phyloP scores from a whole-genome alignment of 2,797 vertebrate genomes.

The Falco concolor region DNA sequence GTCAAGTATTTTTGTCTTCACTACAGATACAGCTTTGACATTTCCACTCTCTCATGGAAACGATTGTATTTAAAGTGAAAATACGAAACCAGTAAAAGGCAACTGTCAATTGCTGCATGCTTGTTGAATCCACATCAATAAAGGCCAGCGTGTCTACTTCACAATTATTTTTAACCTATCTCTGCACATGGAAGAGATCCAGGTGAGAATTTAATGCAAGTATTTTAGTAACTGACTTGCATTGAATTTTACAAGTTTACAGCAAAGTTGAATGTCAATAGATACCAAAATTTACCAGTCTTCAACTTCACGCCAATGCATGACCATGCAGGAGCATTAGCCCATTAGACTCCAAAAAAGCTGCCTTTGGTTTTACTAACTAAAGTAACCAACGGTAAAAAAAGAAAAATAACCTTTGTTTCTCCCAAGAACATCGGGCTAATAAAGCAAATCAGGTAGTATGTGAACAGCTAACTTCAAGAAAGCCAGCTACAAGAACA shows the following conservation, averaged over 20 bases:
- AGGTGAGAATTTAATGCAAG: background rate
- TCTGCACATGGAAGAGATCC: background rate
- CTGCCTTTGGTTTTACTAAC: background rate
- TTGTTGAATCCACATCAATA: background rate
- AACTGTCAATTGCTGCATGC: background rate
- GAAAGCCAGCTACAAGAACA: background rate
- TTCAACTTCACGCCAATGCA: background rate
- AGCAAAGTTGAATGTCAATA: background rate
- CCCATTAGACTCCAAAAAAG: background rate
- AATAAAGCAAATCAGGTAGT: background rate
- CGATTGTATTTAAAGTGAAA: background rate
- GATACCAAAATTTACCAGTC: background rate
- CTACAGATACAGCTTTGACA: constrained; percentile 19
- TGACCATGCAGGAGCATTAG: background rate
- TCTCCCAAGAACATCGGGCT: background rate
- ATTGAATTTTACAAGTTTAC: background rate
- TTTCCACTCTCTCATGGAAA: background rate
- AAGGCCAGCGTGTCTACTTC: background rate
- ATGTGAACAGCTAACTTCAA: background rate
- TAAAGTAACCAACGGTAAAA: background rate
- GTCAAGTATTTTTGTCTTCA: constrained; percentile 15
- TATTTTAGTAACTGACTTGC: background rate
- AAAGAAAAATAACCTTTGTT: background rate
- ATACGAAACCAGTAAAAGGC: background rate
- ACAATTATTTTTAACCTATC: background rate